Evolutionary conservation across 2,888 invertebrate species (phyloP), one percentile per base, ranked within the genome.

Genomic region (Pandemis cinnamomeana): DNA sequence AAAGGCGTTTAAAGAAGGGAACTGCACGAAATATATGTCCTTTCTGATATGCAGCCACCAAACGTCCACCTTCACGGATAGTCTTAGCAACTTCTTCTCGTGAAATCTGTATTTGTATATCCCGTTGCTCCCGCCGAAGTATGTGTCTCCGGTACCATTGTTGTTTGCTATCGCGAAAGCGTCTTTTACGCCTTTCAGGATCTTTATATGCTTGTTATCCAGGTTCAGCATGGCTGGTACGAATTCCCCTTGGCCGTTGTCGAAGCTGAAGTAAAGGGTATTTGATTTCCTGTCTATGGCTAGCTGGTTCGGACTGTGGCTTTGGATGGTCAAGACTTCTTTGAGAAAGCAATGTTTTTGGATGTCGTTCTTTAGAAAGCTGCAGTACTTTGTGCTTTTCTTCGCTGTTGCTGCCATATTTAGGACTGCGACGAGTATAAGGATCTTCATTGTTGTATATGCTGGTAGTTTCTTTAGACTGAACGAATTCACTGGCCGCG

Each of bases 71-170:
- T 91, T 81, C 1, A 88, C 77, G 4, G 86, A 85, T 0, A 92
- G 78, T 15, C 87, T 82, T 48, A 84, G 84, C 20, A 92, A 78
- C 6, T 72, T 81, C 72, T 86, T 90, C 0, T 72, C 53, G 0
- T 5, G 13, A 0, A 88, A 77, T 58, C 82, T 83, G 79, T 90
- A 92, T 79, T 80, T 90, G 79, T 92, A 92, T 67, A 93, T 89
- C 0, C 93, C 93, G 63, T 90, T 82, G 71, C 88, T 91, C 0
- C 93, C 93, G 2, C 92, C 93, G 70, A 93, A 92, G 77, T 88
- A 92, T 41, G 92, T 85, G 36, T 89, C 87, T 10, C 80, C 82
- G 0, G 77, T 81, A 0, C 10, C 27, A 0, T 81, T 77, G 71
- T 91, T 87, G 63, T 80, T 82, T 8, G 91, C 78, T 68, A 92